Percentiles rank a stretch among this genome's conserved stretches.
Evolutionary conservation across 2,888 invertebrate species (phyloP).

Genomic region (Trissonchulus sp.): DNA sequence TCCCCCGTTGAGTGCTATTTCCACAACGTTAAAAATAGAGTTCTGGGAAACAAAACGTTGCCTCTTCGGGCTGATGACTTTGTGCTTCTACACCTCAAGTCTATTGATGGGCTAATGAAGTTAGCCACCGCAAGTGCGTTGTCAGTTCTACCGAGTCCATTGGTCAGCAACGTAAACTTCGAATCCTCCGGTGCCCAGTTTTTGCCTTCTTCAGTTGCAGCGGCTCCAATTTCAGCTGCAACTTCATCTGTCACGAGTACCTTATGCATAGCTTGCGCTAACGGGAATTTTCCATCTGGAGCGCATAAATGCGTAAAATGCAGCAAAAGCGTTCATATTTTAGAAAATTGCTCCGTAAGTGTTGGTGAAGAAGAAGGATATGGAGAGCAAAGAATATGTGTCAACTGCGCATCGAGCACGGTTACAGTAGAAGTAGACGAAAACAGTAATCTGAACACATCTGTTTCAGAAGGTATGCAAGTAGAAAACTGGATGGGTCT

Average conservation of each 20-base stretch:
- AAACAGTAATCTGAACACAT: background rate
- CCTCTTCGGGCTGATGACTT: background rate
- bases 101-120: background rate
- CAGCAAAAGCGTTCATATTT: background rate
- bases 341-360: background rate
- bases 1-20: background rate
- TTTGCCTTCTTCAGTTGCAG: too few relatives aligned
- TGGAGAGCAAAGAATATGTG: background rate
- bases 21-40: background rate
- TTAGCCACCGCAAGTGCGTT: background rate
- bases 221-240: background rate
- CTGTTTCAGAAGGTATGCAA: background rate
- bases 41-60: background rate
- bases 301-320: background rate
- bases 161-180: background rate
- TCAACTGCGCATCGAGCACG: too few relatives aligned
- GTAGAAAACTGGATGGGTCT: background rate
- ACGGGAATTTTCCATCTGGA: background rate
- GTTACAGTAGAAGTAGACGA: too few relatives aligned
- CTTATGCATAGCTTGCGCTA: background rate
- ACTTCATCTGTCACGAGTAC: background rate
- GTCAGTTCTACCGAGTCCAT: too few relatives aligned
- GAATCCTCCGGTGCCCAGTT: background rate
- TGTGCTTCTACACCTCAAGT: background rate
- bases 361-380: background rate